A percentile compares a stretch with the other conserved stretches of the same genome.
Evolutionary conservation across 2,797 vertebrate genomes (phyloP).

Genomic region (Cirrhinus mrigala): DNA sequence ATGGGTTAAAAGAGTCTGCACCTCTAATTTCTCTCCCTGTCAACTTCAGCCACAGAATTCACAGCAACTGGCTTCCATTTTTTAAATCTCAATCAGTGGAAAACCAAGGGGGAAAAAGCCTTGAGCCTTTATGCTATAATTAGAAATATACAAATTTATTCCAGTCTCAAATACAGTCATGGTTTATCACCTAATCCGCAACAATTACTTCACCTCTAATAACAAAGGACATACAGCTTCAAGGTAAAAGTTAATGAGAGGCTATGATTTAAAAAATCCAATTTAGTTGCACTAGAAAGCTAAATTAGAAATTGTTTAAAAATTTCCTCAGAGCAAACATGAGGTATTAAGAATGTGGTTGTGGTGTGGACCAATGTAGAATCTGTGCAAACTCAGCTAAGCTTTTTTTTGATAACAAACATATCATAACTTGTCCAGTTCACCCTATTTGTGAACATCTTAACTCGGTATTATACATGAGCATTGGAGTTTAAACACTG

Average conservation of each 20-base stretch:
- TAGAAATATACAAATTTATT: slow-evolving; percentile 49
- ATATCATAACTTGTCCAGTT: not conserved
- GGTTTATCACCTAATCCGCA: slow-evolving; percentile 53
- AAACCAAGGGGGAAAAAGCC: slow-evolving; percentile 10
- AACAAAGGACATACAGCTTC: slow-evolving; percentile 31
- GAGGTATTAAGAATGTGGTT: not conserved
- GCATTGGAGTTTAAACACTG: not conserved
- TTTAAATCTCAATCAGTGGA: slow-evolving; percentile 56
- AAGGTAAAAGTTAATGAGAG: slow-evolving; percentile 48
- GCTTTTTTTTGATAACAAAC: not conserved
- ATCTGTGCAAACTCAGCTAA: no score
- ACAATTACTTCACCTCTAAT: slow-evolving; percentile 48
- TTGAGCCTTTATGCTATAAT: slow-evolving; percentile 51
- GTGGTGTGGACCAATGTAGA: not conserved
- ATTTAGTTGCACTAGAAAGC: slow-evolving; percentile 19
- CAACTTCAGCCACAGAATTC: slow-evolving; percentile 49
- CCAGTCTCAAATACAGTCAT: slow-evolving; percentile 27
- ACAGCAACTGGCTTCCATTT: slow-evolving; percentile 24
- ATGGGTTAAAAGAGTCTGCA: slow-evolving; percentile 58
- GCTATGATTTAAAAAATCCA: slow-evolving; percentile 17
- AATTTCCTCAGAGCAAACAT: slow-evolving; percentile 8
- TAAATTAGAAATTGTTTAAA: slow-evolving; percentile 18
- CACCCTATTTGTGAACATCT: not conserved
- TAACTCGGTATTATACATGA: not conserved
- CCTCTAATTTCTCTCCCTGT: slow-evolving; percentile 57